These are phyloP conservation scores for Stichodactyla mertensii DNA, from an alignment of 64 coral and sea anemone species.

Conservation along the genomic window DNA sequence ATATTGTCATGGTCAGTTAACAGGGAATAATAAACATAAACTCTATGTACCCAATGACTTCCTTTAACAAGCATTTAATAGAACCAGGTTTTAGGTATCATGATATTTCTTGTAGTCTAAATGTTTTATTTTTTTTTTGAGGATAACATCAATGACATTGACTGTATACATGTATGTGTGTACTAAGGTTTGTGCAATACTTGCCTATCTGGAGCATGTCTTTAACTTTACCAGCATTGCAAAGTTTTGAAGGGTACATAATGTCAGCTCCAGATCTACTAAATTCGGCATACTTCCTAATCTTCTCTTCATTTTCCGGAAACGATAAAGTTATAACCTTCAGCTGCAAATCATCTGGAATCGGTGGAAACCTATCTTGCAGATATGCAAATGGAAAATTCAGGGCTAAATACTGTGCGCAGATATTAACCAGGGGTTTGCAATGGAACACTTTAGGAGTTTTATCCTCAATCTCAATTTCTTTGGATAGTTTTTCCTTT, in stretches of 20 bases:
- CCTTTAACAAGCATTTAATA: no score
- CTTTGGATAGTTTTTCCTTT: neutral
- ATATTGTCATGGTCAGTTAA: no score
- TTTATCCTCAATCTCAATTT: neutral
- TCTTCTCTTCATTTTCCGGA: conserved; percentile 63
- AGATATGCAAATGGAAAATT: conserved; percentile 90
- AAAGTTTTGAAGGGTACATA: conserved; percentile 20
- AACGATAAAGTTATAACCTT: conserved; percentile 85
- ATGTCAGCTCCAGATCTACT: conserved; percentile 38
- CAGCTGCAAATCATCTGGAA: conserved; percentile 83
- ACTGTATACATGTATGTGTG: no score
- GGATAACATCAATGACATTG: no score
- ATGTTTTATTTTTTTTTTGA: no score
- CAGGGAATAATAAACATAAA: no score
- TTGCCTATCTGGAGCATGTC: conserved; percentile 80
- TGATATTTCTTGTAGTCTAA: no score
- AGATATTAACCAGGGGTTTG: conserved; percentile 57
- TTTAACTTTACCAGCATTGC: conserved; percentile 46
- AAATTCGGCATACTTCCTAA: conserved; percentile 76
- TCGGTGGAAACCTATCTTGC: conserved; percentile 75
- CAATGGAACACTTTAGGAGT: neutral
- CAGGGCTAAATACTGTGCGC: conserved; percentile 58
- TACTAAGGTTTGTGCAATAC: no score
- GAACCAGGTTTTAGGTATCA: no score
- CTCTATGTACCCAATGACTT: no score